Percentiles rank a stretch among this genome's conserved stretches.
phyloP scores from a whole-genome alignment of 2,888 invertebrate species.

The Cylloceria caligata region DNA sequence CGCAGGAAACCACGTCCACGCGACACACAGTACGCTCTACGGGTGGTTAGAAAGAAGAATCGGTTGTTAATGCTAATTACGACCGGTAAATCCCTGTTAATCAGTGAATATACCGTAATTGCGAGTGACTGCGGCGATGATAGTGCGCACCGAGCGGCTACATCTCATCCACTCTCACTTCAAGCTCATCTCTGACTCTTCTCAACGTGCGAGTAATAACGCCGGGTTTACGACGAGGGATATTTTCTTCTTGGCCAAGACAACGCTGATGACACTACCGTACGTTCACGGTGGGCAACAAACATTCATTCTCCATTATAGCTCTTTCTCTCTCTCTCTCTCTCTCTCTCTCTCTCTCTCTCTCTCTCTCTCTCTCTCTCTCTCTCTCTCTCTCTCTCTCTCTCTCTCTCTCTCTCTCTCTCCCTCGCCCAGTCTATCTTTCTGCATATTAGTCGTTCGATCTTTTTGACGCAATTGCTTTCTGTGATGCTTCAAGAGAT shows the following conservation, averaged over 20 bases:
- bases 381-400: neutral
- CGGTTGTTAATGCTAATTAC: constrained; percentile 68
- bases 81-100: constrained; percentile 67
- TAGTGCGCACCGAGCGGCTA: constrained; percentile 50
- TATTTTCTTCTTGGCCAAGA: constrained; percentile 47
- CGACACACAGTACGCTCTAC: constrained; percentile 26
- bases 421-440: too few species aligned
- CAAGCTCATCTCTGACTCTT: constrained; percentile 6
- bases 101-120: constrained; percentile 68
- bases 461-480: neutral
- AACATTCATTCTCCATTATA: constrained; percentile 52
- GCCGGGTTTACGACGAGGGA: constrained; percentile 58
- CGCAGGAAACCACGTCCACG: constrained; percentile 25
- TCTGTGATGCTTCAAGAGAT: neutral
- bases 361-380: neutral
- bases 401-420: neutral
- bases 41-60: constrained; percentile 60
- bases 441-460: neutral
- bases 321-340: neutral
- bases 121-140: constrained; percentile 64
- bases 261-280: constrained; percentile 52
- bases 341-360: neutral
- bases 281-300: constrained; percentile 37
- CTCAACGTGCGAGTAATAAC: constrained; percentile 54
- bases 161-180: constrained; percentile 19